Base-by-base conservation (phyloP, 2,113 vertebrate genomes). In the Raphicerus campestris region DNA sequence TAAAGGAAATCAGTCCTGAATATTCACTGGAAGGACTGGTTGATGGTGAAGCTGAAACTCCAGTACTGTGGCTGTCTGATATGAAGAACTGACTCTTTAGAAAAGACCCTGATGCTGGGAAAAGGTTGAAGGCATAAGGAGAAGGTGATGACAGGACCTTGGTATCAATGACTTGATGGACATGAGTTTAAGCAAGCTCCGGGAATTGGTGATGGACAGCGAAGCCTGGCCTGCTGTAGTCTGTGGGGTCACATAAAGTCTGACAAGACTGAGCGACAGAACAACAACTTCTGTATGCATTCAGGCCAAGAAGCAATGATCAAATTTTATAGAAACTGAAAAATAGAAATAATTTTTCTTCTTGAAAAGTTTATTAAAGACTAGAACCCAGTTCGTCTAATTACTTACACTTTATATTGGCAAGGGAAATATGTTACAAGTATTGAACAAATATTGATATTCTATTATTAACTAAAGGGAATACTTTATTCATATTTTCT, bases 121-220 rank as follows among this genome's bases (percentile, higher is more conserved):
- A 70, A 70, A 70, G 63, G 35, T 22, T 70, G n/a, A 70, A 35
- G 19, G 63, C 63, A 35, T n/a, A 5, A 32, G 8, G 32, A 66
- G 63, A 66, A 35, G n/a, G n/a, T n/a, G 4, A 70, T 35, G n/a
- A 20, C 63, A 70, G 4, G 63, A 70, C 1, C 17, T 35, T 70
- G n/a, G n/a, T 10, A 35, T 35, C n/a, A 35, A 2, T 20, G 17
- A 35, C 9, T n/a, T 5, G 4, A 35, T 70, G n/a, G 63, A 70
- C n/a, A 70, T 70, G 17, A 70, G 9, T 70, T 70, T 70, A n/a
- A 35, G 9, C n/a, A 70, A 22, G n/a, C 63, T 70, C 63, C 0
- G 0, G 9, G 63, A 35, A 17, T 22, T 35, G 17, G n/a, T 70
- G n/a, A 20, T 70, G 9, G n/a, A 70, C 63, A 35, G 63, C 0